Evolutionary conservation across 1,140 invertebrate species (phyloP).

Genomic region (Formica selysi): DNA sequence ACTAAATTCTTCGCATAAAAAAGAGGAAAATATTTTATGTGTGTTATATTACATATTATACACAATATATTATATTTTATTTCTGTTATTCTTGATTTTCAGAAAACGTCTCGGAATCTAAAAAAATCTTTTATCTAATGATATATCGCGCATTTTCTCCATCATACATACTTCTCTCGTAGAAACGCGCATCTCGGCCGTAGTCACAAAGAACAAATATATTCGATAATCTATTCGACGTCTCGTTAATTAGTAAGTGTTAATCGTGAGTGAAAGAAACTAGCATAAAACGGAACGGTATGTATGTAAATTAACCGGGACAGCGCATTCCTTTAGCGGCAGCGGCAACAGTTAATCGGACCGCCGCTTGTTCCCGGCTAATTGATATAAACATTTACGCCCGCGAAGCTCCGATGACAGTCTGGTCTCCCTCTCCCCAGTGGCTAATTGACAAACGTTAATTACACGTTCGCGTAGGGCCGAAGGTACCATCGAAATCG

Average conservation of each 20-base stretch:
- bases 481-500: slow-evolving; percentile 49
- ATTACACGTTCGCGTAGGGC: slow-evolving; percentile 48
- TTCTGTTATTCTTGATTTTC: not conserved
- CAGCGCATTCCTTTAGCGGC: slow-evolving; percentile 12
- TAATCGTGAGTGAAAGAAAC: slow-evolving; percentile 52
- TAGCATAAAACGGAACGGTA: slow-evolving; percentile 20
- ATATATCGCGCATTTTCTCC: too few relatives aligned
- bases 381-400: slow-evolving; percentile 61
- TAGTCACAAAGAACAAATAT: not conserved
- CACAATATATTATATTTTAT: not conserved
- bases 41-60: not conserved
- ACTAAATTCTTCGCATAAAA: not conserved
- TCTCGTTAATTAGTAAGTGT: slow-evolving; percentile 50
- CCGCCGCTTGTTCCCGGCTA: slow-evolving; percentile 5
- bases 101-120: not conserved
- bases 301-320: slow-evolving; percentile 28
- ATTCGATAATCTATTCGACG: slow-evolving; percentile 5
- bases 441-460: slow-evolving; percentile 58
- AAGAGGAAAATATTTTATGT: not conserved
- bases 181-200: not conserved
- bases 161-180: not conserved
- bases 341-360: slow-evolving; percentile 37
- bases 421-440: slow-evolving; percentile 10
- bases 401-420: slow-evolving; percentile 29
- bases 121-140: too few relatives aligned